Conservation (phyloP, 2,888 invertebrate species). For the Clunio marinus region DNA sequence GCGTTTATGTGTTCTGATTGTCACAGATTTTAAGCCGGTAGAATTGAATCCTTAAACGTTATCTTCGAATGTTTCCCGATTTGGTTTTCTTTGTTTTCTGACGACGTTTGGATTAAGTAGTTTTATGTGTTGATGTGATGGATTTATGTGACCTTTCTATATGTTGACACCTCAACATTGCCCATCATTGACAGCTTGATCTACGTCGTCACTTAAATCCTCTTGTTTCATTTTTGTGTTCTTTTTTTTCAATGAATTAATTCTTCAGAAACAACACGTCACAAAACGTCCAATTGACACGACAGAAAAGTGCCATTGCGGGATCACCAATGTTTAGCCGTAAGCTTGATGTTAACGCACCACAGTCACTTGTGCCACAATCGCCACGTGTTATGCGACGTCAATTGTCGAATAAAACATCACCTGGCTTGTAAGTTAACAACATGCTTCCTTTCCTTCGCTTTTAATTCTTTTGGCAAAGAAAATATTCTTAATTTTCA, state of each 20-base stretch:
- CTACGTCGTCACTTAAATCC: conserved; percentile 17
- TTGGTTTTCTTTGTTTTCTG: background rate
- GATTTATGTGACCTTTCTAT: background rate
- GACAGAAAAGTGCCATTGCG: conserved; percentile 43
- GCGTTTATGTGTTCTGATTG: too few species aligned
- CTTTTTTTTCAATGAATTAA: background rate
- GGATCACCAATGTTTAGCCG: conserved; percentile 44
- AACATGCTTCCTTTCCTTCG: background rate
- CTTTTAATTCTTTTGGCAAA: conserved; percentile 7
- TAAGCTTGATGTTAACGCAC: conserved; percentile 42
- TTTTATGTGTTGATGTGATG: background rate
- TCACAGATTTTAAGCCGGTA: too few species aligned
- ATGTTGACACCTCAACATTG: background rate
- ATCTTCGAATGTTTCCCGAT: background rate
- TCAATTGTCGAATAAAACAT: conserved; percentile 44
- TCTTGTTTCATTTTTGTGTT: conserved; percentile 8
- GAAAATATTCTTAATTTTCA: background rate
- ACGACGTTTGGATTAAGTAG: too few species aligned
- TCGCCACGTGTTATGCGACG: conserved; percentile 45
- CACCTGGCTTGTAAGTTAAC: conserved; percentile 46
- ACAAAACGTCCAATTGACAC: conserved; percentile 37
- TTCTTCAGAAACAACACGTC: background rate
- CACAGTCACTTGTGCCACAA: conserved; percentile 42
- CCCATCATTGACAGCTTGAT: conserved; percentile 18
- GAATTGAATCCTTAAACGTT: too few species aligned